Percentiles rank a stretch among this genome's conserved stretches.
Conservation (phyloP, 2,113 vertebrate genomes). For the Lasiurus borealis region DNA sequence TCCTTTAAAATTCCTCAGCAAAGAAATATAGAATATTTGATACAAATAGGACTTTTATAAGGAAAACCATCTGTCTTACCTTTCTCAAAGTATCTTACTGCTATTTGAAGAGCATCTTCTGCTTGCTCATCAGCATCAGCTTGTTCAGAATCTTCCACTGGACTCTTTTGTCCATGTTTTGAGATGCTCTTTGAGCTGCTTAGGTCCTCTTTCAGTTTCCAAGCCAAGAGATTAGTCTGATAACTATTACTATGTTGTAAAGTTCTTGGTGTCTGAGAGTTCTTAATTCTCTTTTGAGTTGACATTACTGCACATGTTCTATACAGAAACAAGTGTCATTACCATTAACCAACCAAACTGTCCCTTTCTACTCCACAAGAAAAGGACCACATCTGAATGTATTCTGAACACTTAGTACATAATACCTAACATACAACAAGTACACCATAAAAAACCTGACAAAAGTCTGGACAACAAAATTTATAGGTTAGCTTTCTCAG, state of each 20-base stretch:
- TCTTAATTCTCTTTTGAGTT: neutral
- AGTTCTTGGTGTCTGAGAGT: neutral
- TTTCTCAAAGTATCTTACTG: slow-evolving; percentile 87
- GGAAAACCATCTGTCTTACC: slow-evolving; percentile 87
- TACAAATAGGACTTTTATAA: slow-evolving; percentile 26
- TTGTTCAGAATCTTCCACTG: neutral
- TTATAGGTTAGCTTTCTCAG: slow-evolving; percentile 27
- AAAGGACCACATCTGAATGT: neutral
- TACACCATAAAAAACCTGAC: neutral
- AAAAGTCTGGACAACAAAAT: slow-evolving; percentile 14
- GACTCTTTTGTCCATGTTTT: neutral
- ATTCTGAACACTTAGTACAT: slow-evolving; percentile 22
- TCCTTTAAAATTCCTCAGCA: neutral
- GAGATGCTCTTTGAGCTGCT: neutral
- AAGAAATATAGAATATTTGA: neutral
- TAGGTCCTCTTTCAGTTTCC: slow-evolving; percentile 60
- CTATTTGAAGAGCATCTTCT: slow-evolving; percentile 76
- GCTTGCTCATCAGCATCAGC: slow-evolving; percentile 13
- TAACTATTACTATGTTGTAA: neutral
- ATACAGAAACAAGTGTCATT: slow-evolving; percentile 61
- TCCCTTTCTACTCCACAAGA: neutral
- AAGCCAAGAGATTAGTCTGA: slow-evolving; percentile 76
- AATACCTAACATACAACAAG: slow-evolving; percentile 32
- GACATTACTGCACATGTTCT: slow-evolving; percentile 78
- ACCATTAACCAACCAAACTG: slow-evolving; percentile 52